Evolutionary conservation across 2,888 invertebrate species (phyloP).

Genomic region (Andricus quercusramuli): DNA sequence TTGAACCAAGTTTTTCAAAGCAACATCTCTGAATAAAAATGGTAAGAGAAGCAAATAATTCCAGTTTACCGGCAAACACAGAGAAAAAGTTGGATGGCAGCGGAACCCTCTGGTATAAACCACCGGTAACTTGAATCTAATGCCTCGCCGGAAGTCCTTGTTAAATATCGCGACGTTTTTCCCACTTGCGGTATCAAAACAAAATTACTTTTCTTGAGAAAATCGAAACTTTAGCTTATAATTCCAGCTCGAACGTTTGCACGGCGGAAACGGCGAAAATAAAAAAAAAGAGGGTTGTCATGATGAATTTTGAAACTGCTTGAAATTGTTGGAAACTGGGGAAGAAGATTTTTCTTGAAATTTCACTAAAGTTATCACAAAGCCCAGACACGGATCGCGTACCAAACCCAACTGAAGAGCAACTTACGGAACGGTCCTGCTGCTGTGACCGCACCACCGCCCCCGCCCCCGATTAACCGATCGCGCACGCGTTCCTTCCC

Average conservation of each 20-base stretch:
- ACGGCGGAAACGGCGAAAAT: neutral
- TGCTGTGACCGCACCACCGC: slow-evolving; percentile 73
- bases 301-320: neutral
- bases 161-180: neutral
- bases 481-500: slow-evolving; percentile 73
- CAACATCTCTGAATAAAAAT: neutral
- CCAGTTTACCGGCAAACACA: neutral
- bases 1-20: too few relatives aligned
- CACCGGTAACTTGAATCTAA: neutral
- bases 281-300: neutral
- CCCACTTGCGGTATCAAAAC: neutral
- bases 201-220: neutral
- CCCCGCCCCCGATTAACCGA: slow-evolving; percentile 67
- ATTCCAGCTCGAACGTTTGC: slow-evolving; percentile 11
- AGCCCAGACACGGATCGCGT: slow-evolving; percentile 71
- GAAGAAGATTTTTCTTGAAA: neutral
- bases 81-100: neutral
- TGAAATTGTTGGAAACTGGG: neutral
- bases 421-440: slow-evolving; percentile 65
- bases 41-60: neutral
- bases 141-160: neutral
- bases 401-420: slow-evolving; percentile 75
- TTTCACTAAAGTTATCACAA: slow-evolving; percentile 43
- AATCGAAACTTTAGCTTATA: neutral
- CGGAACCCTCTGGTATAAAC: neutral